Evolutionary conservation across 2,113 vertebrate genomes (phyloP).

Genomic region (Catharus fuscescens): DNA sequence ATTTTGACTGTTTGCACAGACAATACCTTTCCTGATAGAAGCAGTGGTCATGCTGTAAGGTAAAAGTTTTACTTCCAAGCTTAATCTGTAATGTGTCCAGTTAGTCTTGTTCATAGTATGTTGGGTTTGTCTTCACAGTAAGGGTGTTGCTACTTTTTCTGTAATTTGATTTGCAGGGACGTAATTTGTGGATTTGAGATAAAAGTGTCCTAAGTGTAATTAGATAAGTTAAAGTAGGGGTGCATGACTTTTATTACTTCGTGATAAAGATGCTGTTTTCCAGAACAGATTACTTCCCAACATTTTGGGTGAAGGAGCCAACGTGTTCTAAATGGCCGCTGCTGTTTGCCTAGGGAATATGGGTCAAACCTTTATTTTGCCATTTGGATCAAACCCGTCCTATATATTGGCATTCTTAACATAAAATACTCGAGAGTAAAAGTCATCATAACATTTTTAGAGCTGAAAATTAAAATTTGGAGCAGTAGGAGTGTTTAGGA

Average conservation of each 20-base stretch:
- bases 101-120: background rate
- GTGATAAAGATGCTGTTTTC: background rate
- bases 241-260: background rate
- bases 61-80: background rate
- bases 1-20: background rate
- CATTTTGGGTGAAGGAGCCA: background rate
- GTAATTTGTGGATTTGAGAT: background rate
- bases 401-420: background rate
- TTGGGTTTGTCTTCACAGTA: background rate
- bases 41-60: background rate
- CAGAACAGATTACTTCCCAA: background rate
- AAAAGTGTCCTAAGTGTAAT: background rate
- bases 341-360: background rate
- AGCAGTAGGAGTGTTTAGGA: background rate
- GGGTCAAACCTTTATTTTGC: background rate
- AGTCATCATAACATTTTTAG: background rate
- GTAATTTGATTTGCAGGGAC: background rate
- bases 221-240: background rate
- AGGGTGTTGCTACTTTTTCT: background rate
- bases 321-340: background rate
- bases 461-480: background rate
- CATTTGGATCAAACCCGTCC: background rate
- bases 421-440: background rate
- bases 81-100: background rate
- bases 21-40: background rate